Evolutionary conservation across 2,888 invertebrate species (phyloP), one percentile per base, ranked within the genome.

Genomic region (Chymomyza amoena): DNA sequence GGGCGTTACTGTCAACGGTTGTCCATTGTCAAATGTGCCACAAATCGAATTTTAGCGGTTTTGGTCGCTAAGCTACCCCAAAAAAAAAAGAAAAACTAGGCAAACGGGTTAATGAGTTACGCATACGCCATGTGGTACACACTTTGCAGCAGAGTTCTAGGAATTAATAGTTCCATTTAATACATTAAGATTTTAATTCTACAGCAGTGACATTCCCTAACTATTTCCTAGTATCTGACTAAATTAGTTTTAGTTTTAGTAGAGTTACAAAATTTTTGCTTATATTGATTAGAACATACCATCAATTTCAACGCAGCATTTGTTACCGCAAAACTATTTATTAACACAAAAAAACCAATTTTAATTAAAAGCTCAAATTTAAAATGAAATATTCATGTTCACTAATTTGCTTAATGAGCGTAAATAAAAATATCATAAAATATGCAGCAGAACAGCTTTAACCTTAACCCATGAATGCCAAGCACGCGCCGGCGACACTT

Each of bases 381-480:
- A 45, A 45, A 16, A 54, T 54, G 60, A 75, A 77, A 73, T 81
- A 84, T 84, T 84, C 84, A 84, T 86, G 67, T 66, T 79, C 68
- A 75, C 51, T 15, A 6, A 25, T 32, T 15, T 77, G 70, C 66
- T 65, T 78, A 76, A 84, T 72, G 72, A 77, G 77, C 63, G 13
- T 64, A 70, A 76, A 84, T 72, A 75, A 70, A 80, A 18, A 54
- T 16, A 54, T 54, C 20, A 79, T 84, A 84, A 84, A 81, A 78
- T 79, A 86, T 81, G 77, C 84, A 80, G 32, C 1, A 15, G n/a
- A 13, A 18, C 57, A 57, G 57, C 57, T 15, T 54, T 54, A 20
- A 54, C 54, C 25, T 25, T 57, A 15, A 25, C 20, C 36, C 60
- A 60, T 60, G 60, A 60, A 60, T 60, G 60, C 60, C 57, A 60